Base-by-base conservation (phyloP, 2,797 vertebrate genomes). In the Takifugu ocellatus region DNA sequence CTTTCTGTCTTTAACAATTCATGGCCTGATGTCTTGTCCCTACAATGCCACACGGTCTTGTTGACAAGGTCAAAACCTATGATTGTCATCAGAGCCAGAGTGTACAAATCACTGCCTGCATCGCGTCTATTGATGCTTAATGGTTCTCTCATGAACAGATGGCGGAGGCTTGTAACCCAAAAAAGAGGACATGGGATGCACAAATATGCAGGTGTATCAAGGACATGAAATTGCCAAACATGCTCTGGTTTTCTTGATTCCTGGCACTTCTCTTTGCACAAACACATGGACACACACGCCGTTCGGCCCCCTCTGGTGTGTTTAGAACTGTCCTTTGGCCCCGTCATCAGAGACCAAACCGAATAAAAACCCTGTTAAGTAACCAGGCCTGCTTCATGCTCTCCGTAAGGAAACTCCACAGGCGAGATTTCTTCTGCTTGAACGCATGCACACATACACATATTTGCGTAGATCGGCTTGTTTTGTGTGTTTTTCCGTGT, bases 351-450 rank as follows among this genome's bases (percentile, higher is more conserved):
- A 78, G 83, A 84, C 79, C 79, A 69, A 59, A 61, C 66, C 44
- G 56, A 69, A 76, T 70, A 78, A 69, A 83, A 83, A 84, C 85
- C 79, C 78, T 87, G 83, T 85, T 69, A 54, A 56, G 49, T 52
- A 72, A 69, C 70, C 81, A 64, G 44, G 61, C 81, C 86, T 83
- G 88, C 79, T 87, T 89, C 88, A 89, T 87, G 5, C 81, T 88
- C 70, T 88, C 86, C 42, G 1, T 61, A 54, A 55, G 77, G 86
- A 89, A 86, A 89, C 72, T 88, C 88, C 75, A 68, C 88, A 85
- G 85, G 85, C 79, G 1, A 51, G 83, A 67, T 70, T 57, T 74
- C 39, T 24, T 75, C 61, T 47, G 69, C 52, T 17, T 25, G 16
- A 21, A 63, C 12, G 31, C 47, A 74, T 58, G 66, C 70, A 62